These are phyloP conservation scores for Macaria liturata DNA, from an alignment of 2,888 invertebrate species.

Conservation along the genomic window DNA sequence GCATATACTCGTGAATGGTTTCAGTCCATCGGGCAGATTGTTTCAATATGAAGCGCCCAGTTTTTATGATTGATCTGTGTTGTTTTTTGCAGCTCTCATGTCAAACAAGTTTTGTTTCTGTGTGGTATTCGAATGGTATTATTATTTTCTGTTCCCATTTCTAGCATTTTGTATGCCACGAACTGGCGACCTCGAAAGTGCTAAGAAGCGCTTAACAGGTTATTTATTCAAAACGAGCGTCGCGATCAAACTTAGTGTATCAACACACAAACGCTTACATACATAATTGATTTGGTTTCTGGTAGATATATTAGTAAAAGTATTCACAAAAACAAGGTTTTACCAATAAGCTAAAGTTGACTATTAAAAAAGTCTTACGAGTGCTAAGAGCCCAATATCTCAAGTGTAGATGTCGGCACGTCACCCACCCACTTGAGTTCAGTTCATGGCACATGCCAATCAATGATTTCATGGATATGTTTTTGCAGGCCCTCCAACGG, in stretches of 20 bases:
- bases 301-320: too few relatives aligned
- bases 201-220: constrained; percentile 57
- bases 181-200: constrained; percentile 61
- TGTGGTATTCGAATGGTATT: constrained; percentile 28
- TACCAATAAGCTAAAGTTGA: neutral
- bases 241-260: too few relatives aligned
- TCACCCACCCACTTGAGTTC: constrained; percentile 10
- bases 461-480: constrained; percentile 35
- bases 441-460: constrained; percentile 26
- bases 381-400: neutral
- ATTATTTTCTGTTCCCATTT: constrained; percentile 50
- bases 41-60: constrained; percentile 23
- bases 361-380: constrained; percentile 21
- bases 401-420: neutral
- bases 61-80: constrained; percentile 31
- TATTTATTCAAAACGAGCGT: constrained; percentile 40
- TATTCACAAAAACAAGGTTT: too few relatives aligned
- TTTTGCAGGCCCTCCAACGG: constrained; percentile 28
- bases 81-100: constrained; percentile 35
- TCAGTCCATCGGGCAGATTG: constrained; percentile 27
- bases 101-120: constrained; percentile 43
- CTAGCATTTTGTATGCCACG: constrained; percentile 52
- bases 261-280: too few relatives aligned
- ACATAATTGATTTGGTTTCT: too few relatives aligned
- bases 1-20: constrained; percentile 26